Evolutionary conservation across 92 coral and sea anemone genomes (phyloP).

Genomic region (Meandrina meandrites): DNA sequence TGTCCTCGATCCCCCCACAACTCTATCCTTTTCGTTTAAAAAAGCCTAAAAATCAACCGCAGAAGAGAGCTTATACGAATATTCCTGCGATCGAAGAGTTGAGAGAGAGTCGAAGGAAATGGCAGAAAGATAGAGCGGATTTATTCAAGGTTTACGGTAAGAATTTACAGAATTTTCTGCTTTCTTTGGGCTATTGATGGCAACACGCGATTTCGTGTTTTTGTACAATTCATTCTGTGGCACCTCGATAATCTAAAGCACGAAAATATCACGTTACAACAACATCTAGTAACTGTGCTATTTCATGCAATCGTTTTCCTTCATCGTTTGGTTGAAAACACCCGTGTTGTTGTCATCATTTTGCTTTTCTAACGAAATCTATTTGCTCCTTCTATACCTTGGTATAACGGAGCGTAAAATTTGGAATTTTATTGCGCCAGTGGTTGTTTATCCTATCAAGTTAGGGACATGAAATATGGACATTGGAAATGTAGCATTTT

Average conservation of each 20-base stretch:
- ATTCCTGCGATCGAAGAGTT: slow-evolving; percentile 73
- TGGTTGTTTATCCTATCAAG: background rate
- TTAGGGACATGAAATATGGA: background rate
- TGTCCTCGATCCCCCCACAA: slow-evolving; percentile 73
- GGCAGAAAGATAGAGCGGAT: slow-evolving; percentile 70
- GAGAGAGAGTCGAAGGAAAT: slow-evolving; percentile 64
- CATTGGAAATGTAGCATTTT: background rate
- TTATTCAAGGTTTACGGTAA: slow-evolving; percentile 89
- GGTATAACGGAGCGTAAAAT: background rate
- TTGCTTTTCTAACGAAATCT: background rate
- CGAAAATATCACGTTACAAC: slow-evolving; percentile 28
- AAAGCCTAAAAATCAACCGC: slow-evolving; percentile 66
- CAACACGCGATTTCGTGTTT: slow-evolving; percentile 24
- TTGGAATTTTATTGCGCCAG: background rate
- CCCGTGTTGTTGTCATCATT: background rate
- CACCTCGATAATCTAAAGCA: slow-evolving; percentile 28
- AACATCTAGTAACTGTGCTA: slow-evolving; percentile 4
- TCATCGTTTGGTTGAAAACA: background rate
- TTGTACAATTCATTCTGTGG: background rate
- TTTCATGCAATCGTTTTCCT: background rate
- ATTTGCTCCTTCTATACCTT: slow-evolving; percentile 9
- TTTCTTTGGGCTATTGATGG: background rate
- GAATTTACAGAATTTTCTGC: background rate
- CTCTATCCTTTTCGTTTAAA: slow-evolving; percentile 68
- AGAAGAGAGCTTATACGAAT: slow-evolving; percentile 51